Conservation (phyloP, 2,113 vertebrate genomes). For the Platanista minor region DNA sequence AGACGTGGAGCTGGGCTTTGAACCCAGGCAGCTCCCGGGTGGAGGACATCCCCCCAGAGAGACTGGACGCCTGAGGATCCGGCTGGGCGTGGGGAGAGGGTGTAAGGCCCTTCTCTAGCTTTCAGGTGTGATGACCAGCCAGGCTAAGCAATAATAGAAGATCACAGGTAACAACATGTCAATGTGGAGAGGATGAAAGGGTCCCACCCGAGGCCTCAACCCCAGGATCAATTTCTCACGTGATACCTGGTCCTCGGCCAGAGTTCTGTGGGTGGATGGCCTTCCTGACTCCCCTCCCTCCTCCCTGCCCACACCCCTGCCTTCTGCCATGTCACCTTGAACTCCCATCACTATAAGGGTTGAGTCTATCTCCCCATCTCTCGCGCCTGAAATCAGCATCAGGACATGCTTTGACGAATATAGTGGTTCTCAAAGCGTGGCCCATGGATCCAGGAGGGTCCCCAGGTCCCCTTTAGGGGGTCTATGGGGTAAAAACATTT, state of each 20-base stretch:
- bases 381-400: neutral
- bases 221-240: neutral
- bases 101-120: neutral
- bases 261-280: neutral
- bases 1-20: no score
- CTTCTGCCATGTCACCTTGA: neutral
- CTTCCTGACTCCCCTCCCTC: neutral
- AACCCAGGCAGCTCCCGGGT: no score
- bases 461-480: neutral
- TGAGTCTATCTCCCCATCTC: neutral
- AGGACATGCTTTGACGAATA: neutral
- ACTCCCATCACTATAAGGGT: neutral
- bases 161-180: neutral
- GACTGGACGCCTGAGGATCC: no score
- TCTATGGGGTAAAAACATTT: neutral
- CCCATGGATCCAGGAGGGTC: neutral
- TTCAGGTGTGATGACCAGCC: neutral
- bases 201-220: no score
- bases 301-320: fast-evolving
- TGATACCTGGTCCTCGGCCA: neutral
- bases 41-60: neutral
- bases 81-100: neutral
- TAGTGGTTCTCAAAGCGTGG: neutral
- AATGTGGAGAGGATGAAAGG: neutral
- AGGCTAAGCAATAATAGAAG: neutral